Percentiles rank a stretch among this genome's conserved stretches.
These are phyloP conservation scores for Tillus elongatus DNA, from an alignment of 2,888 invertebrate genomes.

Conservation along the genomic window DNA sequence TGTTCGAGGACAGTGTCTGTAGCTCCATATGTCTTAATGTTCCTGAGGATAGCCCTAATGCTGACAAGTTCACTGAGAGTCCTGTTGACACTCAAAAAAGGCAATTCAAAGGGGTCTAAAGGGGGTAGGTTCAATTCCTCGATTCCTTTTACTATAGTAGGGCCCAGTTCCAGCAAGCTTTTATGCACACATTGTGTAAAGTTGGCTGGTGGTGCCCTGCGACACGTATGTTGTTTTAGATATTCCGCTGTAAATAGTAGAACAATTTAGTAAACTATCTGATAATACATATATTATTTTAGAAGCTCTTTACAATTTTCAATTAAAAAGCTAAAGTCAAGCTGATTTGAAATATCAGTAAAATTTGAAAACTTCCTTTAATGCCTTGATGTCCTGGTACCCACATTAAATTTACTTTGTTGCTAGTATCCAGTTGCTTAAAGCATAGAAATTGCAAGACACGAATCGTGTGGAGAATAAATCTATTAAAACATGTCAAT, in stretches of 20 bases:
- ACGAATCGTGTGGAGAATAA: no score
- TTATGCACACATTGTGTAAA: slow-evolving; percentile 53
- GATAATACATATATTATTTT: no score
- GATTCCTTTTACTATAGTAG: slow-evolving; percentile 53
- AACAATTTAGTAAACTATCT: no score
- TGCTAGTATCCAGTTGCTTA: no score
- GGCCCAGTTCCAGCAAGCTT: slow-evolving; percentile 51
- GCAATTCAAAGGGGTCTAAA: slow-evolving; percentile 60
- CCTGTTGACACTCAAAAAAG: slow-evolving; percentile 59
- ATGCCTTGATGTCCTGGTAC: no score
- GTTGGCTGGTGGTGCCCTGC: slow-evolving; percentile 52
- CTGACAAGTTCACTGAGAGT: slow-evolving; percentile 57
- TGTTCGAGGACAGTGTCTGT: slow-evolving; percentile 55
- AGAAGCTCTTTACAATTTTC: no score
- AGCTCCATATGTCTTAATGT: slow-evolving; percentile 56
- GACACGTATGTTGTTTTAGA: slow-evolving; percentile 51
- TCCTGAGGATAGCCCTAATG: slow-evolving; percentile 55
- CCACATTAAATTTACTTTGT: no score
- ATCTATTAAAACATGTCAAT: no score
- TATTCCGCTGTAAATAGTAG: slow-evolving; percentile 60
- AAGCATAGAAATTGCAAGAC: no score
- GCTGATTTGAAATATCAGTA: no score
- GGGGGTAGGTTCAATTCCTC: slow-evolving; percentile 59
- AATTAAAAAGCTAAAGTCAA: no score
- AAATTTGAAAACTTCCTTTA: no score